Percentiles rank a stretch among this genome's conserved stretches.
Evolutionary conservation across 1,140 invertebrate species (phyloP).

Genomic region (Bradysia coprophila): DNA sequence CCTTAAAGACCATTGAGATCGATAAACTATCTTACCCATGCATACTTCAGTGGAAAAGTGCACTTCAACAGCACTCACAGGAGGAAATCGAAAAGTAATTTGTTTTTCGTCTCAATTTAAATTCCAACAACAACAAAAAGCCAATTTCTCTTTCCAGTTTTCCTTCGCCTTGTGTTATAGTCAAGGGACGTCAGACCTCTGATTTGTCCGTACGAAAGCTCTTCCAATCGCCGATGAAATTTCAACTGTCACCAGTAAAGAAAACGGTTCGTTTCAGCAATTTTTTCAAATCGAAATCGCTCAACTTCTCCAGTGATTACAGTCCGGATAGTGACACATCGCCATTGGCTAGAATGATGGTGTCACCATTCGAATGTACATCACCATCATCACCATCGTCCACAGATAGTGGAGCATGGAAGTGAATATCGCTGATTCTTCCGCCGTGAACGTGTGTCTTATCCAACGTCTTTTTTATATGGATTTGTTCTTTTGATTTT

Average conservation of each 20-base stretch:
- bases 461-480: too few species aligned
- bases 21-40: slow-evolving; percentile 36
- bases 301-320: not conserved
- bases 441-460: too few species aligned
- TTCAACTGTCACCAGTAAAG: not conserved
- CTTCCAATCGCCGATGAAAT: not conserved
- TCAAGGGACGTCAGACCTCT: not conserved
- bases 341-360: not conserved
- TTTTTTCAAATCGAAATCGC: not conserved
- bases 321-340: not conserved
- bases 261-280: not conserved
- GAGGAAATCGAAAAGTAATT: slow-evolving; percentile 32
- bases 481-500: too few species aligned
- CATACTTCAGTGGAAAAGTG: slow-evolving; percentile 45
- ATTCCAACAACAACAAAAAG: not conserved
- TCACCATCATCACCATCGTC: not conserved
- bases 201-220: not conserved
- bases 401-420: too few species aligned
- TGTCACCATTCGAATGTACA: not conserved
- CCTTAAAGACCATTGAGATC: slow-evolving; percentile 30
- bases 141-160: not conserved
- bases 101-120: not conserved
- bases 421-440: too few species aligned
- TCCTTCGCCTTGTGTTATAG: not conserved
- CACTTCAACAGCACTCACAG: slow-evolving; percentile 29